Base-by-base conservation (phyloP, 2,113 vertebrate species). In the Tiliqua scincoides region DNA sequence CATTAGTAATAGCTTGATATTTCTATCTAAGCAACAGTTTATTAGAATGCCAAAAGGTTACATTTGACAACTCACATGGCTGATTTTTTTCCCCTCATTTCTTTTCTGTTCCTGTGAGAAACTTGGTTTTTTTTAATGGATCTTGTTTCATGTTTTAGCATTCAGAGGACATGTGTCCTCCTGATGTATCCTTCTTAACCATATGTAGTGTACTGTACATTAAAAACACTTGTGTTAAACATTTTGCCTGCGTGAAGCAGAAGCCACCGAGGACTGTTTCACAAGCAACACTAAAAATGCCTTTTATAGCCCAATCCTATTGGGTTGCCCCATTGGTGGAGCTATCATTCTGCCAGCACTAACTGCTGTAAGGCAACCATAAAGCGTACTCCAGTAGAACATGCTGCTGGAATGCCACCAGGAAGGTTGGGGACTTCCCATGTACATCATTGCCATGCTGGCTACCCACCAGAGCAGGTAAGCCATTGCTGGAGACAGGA, bases 1-100 rank as follows among this genome's bases (percentile, higher is more conserved):
- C 95, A 96, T 97, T 97, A 97, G 96, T 97, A 97, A 97, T 97
- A 97, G 96, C 96, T 96, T 97, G 96, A 97, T 97, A 97, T 97
- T 97, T 97, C 96, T 97, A 96, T 96, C 96, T 96, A 96, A 95
- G 96, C 95, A 96, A 97, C 94, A 96, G 96, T 97, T 97, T 97
- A 95, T 96, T 96, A 95, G 96, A 96, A 96, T 95, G 96, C 94
- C 96, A 97, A 95, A 96, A 97, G 97, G 96, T 96, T 96, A 96
- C 94, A 95, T 96, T 95, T 96, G 97, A 96, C 96, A 96, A 96
- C 93, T 95, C 96, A 97, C 89, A 96, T 96, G 93, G 94, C 93
- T 96, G 95, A 96, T 96, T 90, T 93, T 95, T 91, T 93, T 88
- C 76, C 94, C 27, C 88, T 85, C 37, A 8, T 27, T 8, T 40